Evolutionary conservation across 2,888 invertebrate genomes (phyloP).

Genomic region (Callyntrura guangdongensis): DNA sequence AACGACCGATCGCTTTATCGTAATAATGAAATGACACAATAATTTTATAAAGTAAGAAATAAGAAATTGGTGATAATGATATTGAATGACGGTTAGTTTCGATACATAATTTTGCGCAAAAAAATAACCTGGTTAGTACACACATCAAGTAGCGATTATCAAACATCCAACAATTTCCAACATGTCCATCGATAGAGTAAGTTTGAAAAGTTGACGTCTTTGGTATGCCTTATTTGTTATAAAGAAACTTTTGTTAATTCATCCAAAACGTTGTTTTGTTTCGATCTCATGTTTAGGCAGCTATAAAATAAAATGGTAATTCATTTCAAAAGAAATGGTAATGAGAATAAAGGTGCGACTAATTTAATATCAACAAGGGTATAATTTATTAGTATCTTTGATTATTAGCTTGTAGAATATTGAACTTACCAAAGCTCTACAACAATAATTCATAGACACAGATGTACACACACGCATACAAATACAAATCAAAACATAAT

Average conservation of each 20-base stretch:
- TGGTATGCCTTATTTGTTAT: not conserved
- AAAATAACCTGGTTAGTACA: too few relatives aligned
- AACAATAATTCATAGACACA: not conserved
- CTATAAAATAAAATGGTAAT: not conserved
- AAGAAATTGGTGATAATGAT: too few relatives aligned
- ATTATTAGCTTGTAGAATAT: not conserved
- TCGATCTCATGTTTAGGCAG: slow-evolving; percentile 58
- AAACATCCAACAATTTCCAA: not conserved
- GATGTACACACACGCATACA: slow-evolving; percentile 1
- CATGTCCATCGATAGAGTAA: not conserved
- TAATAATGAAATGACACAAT: not conserved
- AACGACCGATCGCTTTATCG: not conserved
- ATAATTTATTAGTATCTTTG: slow-evolving; percentile 8
- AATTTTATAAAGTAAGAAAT: not conserved
- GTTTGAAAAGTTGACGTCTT: not conserved
- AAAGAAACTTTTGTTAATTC: not conserved
- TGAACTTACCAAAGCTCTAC: slow-evolving; percentile 12
- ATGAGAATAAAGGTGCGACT: not conserved
- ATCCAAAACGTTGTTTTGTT: slow-evolving; percentile 32
- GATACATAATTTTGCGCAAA: not conserved
- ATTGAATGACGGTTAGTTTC: too few relatives aligned
- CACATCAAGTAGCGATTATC: too few relatives aligned
- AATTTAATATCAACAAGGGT: not conserved
- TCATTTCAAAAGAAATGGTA: not conserved
- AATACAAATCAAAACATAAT: not conserved